Evolutionary conservation across 2,888 invertebrate species (phyloP), one percentile per base, ranked within the genome.

Genomic region (Hydraecia micacea): DNA sequence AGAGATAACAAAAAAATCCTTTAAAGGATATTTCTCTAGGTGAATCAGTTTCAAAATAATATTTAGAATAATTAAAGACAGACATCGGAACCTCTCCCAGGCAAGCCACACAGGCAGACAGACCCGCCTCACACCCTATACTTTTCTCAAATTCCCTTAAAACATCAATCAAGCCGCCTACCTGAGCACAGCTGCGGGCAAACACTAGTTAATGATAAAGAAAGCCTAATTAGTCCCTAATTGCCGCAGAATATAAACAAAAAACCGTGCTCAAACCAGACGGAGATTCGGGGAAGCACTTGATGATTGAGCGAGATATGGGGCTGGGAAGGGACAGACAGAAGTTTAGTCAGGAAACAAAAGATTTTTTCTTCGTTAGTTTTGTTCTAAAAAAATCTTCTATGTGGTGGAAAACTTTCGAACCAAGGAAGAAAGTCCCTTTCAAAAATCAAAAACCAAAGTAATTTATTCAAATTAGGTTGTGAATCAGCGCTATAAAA

Each of bases 181-280:
- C 70, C 42, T 68, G 66, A 36, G 65, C 49, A 25, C 7, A 69
- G 36, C 73, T 71, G 75, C 76, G 66, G 67, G 79, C 73, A 8
- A 62, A 65, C 58, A 58, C 75, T 77, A 81, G 75, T 74, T 62
- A 68, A 62, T 52, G 49, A 73, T 73, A 86, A 87, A 84, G 81
- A 82, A 83, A 80, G 74, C 49, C 65, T 84, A 84, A 88, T 88
- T 86, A 86, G 81, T 55, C 67, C 46, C 79, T 84, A 88, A 88
- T 87, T 84, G 81, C 77, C 36, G 77, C 75, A 73, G 67, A 86
- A 78, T 88, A 63, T 77, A 66, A 21, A 85, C 86, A 88, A 89
- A 89, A 60, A 87, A 84, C 79, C 39, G 62, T 39, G 67, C n/a
- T 63, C 70, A 67, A 75, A 83, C 67, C 80, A 78, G 82, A 68